These are phyloP conservation scores for Poeciliopsis occidentalis DNA, from an alignment of 2,113 vertebrate genomes.

Conservation along the genomic window DNA sequence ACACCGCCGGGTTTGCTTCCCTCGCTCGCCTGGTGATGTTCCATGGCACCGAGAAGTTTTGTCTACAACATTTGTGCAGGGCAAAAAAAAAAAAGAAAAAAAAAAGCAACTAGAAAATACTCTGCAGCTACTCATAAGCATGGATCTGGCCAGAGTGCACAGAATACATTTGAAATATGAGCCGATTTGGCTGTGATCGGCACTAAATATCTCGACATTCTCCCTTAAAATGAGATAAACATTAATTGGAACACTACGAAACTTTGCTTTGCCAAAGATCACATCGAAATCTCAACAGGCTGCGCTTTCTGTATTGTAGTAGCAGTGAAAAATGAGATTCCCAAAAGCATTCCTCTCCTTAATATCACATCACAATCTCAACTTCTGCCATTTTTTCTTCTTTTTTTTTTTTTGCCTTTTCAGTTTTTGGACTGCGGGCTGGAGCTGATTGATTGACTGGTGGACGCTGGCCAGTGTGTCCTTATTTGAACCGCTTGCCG, in stretches of 20 bases:
- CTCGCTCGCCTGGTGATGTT: slow-evolving; percentile 37
- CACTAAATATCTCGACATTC: neutral
- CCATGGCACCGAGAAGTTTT: slow-evolving; percentile 21
- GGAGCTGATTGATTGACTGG: slow-evolving; percentile 55
- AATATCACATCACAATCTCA: slow-evolving; percentile 31
- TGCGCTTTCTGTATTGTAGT: slow-evolving; percentile 33
- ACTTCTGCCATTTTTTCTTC: neutral
- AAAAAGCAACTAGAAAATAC: slow-evolving; percentile 29
- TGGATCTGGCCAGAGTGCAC: no score
- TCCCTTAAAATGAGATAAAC: neutral
- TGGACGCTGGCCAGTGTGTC: slow-evolving; percentile 69
- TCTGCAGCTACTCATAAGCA: slow-evolving; percentile 24
- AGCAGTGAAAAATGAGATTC: slow-evolving; percentile 44
- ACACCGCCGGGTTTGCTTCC: slow-evolving; percentile 23
- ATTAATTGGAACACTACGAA: neutral
- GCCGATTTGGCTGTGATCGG: slow-evolving; percentile 43
- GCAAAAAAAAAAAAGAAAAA: no score
- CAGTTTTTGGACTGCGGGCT: slow-evolving; percentile 32
- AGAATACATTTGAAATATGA: slow-evolving; percentile 48
- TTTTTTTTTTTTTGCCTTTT: slow-evolving; percentile 31
- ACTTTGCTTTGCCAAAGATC: neutral
- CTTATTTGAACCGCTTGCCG: slow-evolving; percentile 66
- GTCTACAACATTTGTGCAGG: slow-evolving; percentile 1
- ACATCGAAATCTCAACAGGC: neutral
- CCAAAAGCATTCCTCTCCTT: slow-evolving; percentile 4